Conservation (phyloP, 2,797 vertebrate species). For the Crypturellus tataupa region DNA sequence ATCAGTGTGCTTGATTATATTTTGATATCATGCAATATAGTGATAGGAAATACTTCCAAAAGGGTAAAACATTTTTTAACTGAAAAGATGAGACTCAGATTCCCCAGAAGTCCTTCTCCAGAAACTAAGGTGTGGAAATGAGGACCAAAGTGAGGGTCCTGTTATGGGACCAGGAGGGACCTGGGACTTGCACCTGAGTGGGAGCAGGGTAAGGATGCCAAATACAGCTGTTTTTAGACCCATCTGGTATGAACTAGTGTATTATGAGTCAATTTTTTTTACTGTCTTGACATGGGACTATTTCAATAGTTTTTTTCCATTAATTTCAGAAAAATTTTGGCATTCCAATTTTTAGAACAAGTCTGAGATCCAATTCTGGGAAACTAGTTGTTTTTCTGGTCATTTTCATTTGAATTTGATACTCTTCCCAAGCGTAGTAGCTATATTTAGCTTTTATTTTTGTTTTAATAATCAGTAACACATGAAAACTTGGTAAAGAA, state of each 20-base stretch:
- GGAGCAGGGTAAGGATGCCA: not conserved
- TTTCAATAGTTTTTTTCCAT: not conserved
- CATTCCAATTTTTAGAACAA: not conserved
- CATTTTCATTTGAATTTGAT: not conserved
- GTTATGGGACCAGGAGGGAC: too few species aligned
- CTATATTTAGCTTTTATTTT: not conserved
- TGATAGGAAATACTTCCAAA: not conserved
- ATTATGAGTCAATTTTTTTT: not conserved
- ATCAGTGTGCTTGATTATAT: not conserved
- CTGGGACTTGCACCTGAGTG: too few species aligned
- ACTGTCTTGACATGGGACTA: not conserved
- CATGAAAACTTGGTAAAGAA: not conserved
- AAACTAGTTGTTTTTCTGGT: not conserved
- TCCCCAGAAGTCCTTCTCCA: not conserved
- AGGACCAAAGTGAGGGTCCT: not conserved
- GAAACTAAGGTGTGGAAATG: not conserved
- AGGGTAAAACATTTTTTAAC: not conserved
- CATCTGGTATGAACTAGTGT: not conserved
- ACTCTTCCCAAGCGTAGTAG: not conserved
- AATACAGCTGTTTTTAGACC: not conserved
- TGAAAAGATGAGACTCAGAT: not conserved
- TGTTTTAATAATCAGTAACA: not conserved
- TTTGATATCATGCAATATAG: accelerated
- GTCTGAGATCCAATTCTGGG: not conserved
- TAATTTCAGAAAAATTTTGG: not conserved